These are phyloP conservation scores for Atopsyche davidsoni DNA, from an alignment of 1,140 invertebrate species.

Conservation along the genomic window DNA sequence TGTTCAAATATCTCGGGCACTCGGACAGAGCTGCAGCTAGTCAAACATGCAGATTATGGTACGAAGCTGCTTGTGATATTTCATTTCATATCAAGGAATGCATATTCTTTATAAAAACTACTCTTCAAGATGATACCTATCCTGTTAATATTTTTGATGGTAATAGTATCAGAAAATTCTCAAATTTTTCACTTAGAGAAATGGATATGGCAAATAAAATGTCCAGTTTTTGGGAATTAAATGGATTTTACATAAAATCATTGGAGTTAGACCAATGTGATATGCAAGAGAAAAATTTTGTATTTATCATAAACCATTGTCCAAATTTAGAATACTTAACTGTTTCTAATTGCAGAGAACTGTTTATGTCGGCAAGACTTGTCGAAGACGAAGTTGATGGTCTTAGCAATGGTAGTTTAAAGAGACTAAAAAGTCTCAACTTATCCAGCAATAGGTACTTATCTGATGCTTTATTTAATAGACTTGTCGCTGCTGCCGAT, in stretches of 20 bases:
- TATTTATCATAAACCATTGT: slow-evolving; percentile 51
- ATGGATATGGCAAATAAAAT: slow-evolving; percentile 50
- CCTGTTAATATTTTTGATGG: slow-evolving; percentile 45
- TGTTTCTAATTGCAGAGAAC: slow-evolving; percentile 58
- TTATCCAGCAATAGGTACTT: slow-evolving; percentile 62
- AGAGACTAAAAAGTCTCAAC: slow-evolving; percentile 53
- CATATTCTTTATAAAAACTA: slow-evolving; percentile 48
- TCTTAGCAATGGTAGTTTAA: slow-evolving; percentile 45
- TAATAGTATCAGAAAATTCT: slow-evolving; percentile 45
- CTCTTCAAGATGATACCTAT: slow-evolving; percentile 44
- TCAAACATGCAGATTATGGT: slow-evolving; percentile 54
- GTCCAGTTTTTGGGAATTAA: slow-evolving; percentile 46
- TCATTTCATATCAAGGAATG: slow-evolving; percentile 51
- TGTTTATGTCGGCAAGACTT: slow-evolving; percentile 65
- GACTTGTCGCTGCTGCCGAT: slow-evolving; percentile 55
- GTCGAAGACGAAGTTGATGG: slow-evolving; percentile 53
- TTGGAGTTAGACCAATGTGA: slow-evolving; percentile 53
- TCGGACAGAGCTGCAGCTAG: slow-evolving; percentile 54
- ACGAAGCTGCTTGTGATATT: slow-evolving; percentile 50
- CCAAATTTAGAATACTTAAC: slow-evolving; percentile 52
- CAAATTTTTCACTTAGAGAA: slow-evolving; percentile 54
- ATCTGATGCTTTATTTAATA: slow-evolving; percentile 62
- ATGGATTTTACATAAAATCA: slow-evolving; percentile 40
- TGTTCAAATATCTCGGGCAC: slow-evolving; percentile 55
- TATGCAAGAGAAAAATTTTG: slow-evolving; percentile 55